Evolutionary conservation across 2,113 vertebrate genomes (phyloP).

Genomic region (Dolichotis patagonum): DNA sequence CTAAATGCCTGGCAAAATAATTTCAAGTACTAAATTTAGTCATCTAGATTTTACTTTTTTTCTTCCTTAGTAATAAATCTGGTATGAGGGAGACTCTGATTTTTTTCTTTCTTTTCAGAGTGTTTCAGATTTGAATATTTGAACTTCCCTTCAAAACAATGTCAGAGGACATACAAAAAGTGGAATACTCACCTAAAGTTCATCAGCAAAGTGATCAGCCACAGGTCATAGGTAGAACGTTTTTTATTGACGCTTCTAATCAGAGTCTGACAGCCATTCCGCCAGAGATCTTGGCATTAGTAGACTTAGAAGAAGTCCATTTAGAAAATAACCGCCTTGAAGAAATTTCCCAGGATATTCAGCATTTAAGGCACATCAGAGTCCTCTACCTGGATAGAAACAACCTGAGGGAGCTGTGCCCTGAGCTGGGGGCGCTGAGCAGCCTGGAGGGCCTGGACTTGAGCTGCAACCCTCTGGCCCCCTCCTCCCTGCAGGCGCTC

Average conservation of each 20-base stretch:
- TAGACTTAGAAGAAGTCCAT: conserved; percentile 86
- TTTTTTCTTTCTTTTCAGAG: neutral
- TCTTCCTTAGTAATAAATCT: neutral
- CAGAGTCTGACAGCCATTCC: conserved; percentile 73
- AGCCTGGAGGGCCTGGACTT: conserved; percentile 83
- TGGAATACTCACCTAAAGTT: neutral
- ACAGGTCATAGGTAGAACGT: conserved; percentile 26
- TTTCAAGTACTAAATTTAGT: neutral
- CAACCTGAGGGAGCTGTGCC: conserved; percentile 58
- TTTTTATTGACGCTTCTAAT: conserved; percentile 82
- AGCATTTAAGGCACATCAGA: conserved; percentile 67
- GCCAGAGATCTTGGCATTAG: conserved; percentile 65
- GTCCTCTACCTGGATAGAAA: conserved; percentile 85
- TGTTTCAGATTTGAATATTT: conserved; percentile 46
- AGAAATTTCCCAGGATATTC: conserved; percentile 78
- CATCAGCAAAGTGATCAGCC: neutral
- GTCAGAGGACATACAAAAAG: neutral
- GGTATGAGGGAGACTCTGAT: neutral
- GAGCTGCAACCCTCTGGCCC: conserved; percentile 77
- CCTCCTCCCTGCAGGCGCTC: conserved; percentile 45
- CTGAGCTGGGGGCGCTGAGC: conserved; percentile 76
- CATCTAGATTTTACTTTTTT: neutral
- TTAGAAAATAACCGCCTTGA: conserved; percentile 82
- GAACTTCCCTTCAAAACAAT: neutral
- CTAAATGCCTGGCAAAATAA: neutral